A percentile compares a stretch with the other conserved stretches of the same genome.
phyloP scores from a whole-genome alignment of 2,888 invertebrate species.

The Ashinkailepas kermadecensis region DNA sequence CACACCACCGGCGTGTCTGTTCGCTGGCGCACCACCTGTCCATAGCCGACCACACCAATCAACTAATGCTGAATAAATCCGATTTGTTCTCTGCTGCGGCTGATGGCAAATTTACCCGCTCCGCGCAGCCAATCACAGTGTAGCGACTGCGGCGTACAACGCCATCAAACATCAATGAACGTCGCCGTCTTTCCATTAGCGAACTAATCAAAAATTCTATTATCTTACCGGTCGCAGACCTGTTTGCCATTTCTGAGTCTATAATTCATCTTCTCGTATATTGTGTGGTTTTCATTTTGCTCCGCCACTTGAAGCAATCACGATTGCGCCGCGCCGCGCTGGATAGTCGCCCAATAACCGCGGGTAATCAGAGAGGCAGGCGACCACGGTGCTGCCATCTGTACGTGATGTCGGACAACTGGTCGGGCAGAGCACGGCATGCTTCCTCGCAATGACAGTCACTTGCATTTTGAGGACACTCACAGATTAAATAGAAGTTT shows the following conservation, averaged over 20 bases:
- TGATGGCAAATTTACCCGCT: background rate
- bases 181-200: slow-evolving; percentile 17
- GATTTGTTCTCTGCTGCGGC: background rate
- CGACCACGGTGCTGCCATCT: too few species aligned
- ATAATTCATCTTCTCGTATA: slow-evolving; percentile 11
- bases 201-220: slow-evolving; percentile 18
- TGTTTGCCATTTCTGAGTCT: slow-evolving; percentile 13
- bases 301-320: background rate
- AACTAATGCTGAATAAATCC: slow-evolving; percentile 21
- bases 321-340: too few species aligned
- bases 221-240: slow-evolving; percentile 1
- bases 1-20: too few species aligned
- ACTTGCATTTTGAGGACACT: too few species aligned
- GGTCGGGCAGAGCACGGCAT: too few species aligned
- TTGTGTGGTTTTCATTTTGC: slow-evolving; percentile 19
- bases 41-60: background rate
- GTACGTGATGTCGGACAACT: too few species aligned
- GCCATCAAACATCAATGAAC: slow-evolving; percentile 11
- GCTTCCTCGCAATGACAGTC: too few species aligned
- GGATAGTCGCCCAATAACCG: too few species aligned
- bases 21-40: background rate
- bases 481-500: too few species aligned
- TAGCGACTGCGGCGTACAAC: background rate
- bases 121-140: background rate
- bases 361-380: too few species aligned